Base-by-base conservation (phyloP, 1,140 invertebrate genomes). In the Pygmarrhopalites habei region DNA sequence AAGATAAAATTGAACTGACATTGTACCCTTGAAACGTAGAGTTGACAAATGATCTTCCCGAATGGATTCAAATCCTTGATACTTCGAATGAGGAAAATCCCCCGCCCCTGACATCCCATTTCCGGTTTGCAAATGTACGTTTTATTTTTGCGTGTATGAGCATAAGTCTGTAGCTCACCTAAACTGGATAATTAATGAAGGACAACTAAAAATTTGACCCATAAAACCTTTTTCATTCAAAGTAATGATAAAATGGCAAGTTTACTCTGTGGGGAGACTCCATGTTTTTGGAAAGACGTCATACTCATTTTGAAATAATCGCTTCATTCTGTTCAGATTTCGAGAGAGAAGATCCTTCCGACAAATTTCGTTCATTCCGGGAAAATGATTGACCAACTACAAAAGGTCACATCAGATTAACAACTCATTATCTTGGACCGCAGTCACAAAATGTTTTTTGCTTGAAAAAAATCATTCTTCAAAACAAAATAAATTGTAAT, bases 221-320 rank as follows among this genome's bases (percentile, higher is more conserved):
- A n/a, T n/a, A n/a, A n/a, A n/a, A n/a, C n/a, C n/a, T n/a, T n/a
- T n/a, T n/a, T n/a, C n/a, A n/a, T n/a, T n/a, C n/a, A n/a, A 7
- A 2, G 23, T 35, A 49, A 58, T 58, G 43, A n/a, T 29, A 28
- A 41, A 29, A 29, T 35, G 26, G 51, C 19, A 12, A n/a, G 39
- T 80, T 82, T 80, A 90, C 87, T 93, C 90, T n/a, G 88, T 85
- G 44, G 92, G 91, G 59, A 95, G 81, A 76, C 88, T 90, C 90
- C 90, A 95, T 21, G 90, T 90, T 79, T 88, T 91, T 1, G 92
- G 91, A 76, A 90, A 94, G 74, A 94, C 89, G 72, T 87, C 89
- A 74, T 93, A 94, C 61, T 93, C 90, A 71, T 87, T 86, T 0
- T 89, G 89, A 76, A 89, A 93, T 25, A 89, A 73, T 76, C 89